phyloP scores from a whole-genome alignment of 2,888 invertebrate genomes.

The Acrobasis consociella region DNA sequence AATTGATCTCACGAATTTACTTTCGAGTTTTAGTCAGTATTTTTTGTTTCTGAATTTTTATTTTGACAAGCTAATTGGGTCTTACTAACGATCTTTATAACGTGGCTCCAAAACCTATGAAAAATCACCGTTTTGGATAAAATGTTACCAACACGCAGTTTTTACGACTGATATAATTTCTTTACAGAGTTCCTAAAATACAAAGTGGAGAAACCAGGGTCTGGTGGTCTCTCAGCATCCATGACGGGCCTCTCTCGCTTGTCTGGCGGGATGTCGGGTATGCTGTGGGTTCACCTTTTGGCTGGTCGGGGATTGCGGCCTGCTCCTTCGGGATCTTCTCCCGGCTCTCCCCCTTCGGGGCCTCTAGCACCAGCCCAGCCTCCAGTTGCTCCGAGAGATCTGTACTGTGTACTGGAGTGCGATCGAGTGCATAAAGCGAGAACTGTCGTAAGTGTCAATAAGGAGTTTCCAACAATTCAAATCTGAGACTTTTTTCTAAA shows the following conservation, averaged over 20 bases:
- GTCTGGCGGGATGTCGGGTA: conserved; percentile 87
- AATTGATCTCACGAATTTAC: too few species aligned
- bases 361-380: conserved; percentile 77
- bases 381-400: conserved; percentile 86
- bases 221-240: conserved; percentile 80
- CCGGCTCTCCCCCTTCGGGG: conserved; percentile 87
- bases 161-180: background rate
- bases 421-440: conserved; percentile 98
- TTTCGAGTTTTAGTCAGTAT: too few species aligned
- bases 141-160: too few species aligned
- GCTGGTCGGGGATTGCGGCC: conserved; percentile 94
- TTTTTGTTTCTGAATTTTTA: too few species aligned
- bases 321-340: conserved; percentile 85
- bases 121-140: too few species aligned
- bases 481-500: too few species aligned
- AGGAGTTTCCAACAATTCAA: too few species aligned
- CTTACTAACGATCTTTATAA: too few species aligned
- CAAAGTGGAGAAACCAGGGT: conserved; percentile 90
- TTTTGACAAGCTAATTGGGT: too few species aligned
- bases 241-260: conserved; percentile 79
- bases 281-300: conserved; percentile 94
- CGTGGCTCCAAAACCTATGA: too few species aligned
- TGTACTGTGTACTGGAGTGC: conserved; percentile 99
- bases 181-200: conserved; percentile 93
- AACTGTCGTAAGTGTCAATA: conserved; percentile 93